A percentile compares a stretch with the other conserved stretches of the same genome.
These are phyloP conservation scores for Bombus confusus DNA, from an alignment of 1,140 invertebrate species.

Conservation along the genomic window DNA sequence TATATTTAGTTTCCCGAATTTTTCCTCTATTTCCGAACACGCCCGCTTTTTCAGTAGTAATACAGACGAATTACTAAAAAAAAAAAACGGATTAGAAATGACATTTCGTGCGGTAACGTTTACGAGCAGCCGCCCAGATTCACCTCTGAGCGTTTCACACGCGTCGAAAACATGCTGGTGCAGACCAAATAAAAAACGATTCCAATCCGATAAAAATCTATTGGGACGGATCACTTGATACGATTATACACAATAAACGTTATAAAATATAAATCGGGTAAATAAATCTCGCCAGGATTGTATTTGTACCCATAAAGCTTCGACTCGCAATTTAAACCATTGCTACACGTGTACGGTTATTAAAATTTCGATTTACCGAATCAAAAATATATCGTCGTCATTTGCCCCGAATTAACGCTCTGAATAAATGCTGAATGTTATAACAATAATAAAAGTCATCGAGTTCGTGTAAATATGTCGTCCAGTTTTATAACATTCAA, in stretches of 20 bases:
- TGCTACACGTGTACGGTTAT: conserved; percentile 7
- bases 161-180: conserved; percentile 40
- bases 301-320: not conserved
- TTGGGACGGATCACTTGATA: conserved; percentile 65
- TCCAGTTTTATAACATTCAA: not conserved
- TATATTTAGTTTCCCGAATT: not conserved
- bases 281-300: conserved; percentile 13
- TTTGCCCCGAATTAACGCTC: not conserved
- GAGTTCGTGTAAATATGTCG: not conserved
- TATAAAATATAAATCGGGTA: conserved; percentile 33
- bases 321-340: conserved; percentile 22
- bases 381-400: conserved; percentile 12
- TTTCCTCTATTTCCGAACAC: not conserved
- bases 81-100: conserved; percentile 13
- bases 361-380: conserved; percentile 41
- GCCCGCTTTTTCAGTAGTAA: not conserved
- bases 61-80: not conserved
- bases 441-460: not conserved
- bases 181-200: conserved; percentile 62
- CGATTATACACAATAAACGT: conserved; percentile 49
- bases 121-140: conserved; percentile 16
- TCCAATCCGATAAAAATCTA: conserved; percentile 70
- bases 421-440: not conserved
- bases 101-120: conserved; percentile 23
- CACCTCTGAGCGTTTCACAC: not conserved